Percentiles rank a stretch among this genome's conserved stretches.
Evolutionary conservation across 2,888 invertebrate genomes (phyloP).

Genomic region (Amitus sp.): DNA sequence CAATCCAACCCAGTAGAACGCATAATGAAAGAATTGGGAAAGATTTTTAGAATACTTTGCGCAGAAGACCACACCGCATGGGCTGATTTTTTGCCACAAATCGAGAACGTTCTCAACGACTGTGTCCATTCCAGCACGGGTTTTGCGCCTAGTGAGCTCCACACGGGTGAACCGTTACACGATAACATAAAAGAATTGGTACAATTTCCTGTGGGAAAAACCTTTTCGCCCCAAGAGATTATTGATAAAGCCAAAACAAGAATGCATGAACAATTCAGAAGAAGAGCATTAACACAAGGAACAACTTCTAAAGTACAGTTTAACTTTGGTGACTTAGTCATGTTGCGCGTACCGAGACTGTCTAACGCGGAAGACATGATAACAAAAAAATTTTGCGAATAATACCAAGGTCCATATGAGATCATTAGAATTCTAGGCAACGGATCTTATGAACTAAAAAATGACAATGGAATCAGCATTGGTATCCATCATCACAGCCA

Average conservation of each 20-base stretch:
- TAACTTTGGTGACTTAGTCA: not conserved
- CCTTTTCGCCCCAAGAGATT: too few species aligned
- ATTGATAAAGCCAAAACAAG: too few species aligned
- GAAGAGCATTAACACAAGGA: too few species aligned
- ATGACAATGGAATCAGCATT: too few species aligned
- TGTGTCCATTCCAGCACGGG: constrained; percentile 1
- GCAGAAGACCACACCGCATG: not conserved
- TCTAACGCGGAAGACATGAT: not conserved
- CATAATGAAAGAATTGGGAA: not conserved
- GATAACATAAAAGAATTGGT: not conserved
- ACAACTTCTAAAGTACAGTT: not conserved
- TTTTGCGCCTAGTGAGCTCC: not conserved
- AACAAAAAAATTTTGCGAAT: not conserved
- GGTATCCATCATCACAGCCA: too few species aligned
- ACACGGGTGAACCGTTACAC: not conserved
- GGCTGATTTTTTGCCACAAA: not conserved
- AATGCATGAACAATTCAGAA: too few species aligned
- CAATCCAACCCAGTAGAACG: constrained; percentile 7
- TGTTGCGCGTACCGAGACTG: not conserved
- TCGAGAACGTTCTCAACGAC: constrained; percentile 5
- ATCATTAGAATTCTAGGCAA: not conserved
- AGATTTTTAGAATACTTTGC: constrained; percentile 4
- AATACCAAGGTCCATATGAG: not conserved
- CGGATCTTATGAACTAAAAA: not conserved
- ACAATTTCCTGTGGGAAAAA: not conserved